Evolutionary conservation across 1,140 invertebrate genomes (phyloP).

Genomic region (Drosophila miranda): DNA sequence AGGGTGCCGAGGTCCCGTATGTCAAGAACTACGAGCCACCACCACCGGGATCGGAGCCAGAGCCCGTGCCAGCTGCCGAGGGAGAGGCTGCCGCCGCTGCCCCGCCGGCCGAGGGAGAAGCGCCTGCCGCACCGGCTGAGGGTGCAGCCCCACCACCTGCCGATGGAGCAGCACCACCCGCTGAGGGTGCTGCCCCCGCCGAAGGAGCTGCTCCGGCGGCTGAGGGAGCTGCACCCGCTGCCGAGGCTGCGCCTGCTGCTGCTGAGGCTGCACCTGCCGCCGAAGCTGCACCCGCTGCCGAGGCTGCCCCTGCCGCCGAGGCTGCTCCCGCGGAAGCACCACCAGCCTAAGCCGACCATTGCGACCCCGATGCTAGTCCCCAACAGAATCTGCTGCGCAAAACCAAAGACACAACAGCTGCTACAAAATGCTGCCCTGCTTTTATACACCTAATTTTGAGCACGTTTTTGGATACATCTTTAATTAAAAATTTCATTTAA

Average conservation of each 20-base stretch:
- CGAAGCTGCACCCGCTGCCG: constrained; percentile 15
- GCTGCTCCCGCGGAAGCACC: constrained; percentile 70
- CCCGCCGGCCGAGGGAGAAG: constrained; percentile 71
- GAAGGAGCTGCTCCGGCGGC: constrained; percentile 52
- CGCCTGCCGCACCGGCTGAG: constrained; percentile 67
- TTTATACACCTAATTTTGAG: constrained; percentile 52
- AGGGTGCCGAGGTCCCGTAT: constrained; percentile 82
- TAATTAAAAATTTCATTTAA: constrained; percentile 42
- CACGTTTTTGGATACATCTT: constrained; percentile 44
- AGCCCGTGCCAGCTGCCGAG: constrained; percentile 74
- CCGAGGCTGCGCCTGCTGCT: constrained; percentile 40
- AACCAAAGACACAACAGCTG: constrained; percentile 37
- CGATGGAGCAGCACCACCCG: constrained; percentile 49
- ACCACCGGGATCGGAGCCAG: constrained; percentile 81
- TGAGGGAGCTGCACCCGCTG: constrained; percentile 20
- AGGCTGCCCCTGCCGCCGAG: constrained; percentile 17
- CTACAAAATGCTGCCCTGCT: constrained; percentile 66
- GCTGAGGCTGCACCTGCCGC: constrained; percentile 28
- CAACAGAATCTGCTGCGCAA: constrained; percentile 28
- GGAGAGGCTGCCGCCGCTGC: constrained; percentile 74
- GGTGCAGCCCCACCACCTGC: constrained; percentile 73
- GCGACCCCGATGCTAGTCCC: constrained; percentile 1
- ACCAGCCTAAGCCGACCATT: constrained; percentile 61
- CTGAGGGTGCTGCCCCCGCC: constrained; percentile 55
- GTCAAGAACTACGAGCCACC: constrained; percentile 82